Base-by-base conservation (phyloP, 2,888 invertebrate genomes). In the Anoplius nigerrimus region DNA sequence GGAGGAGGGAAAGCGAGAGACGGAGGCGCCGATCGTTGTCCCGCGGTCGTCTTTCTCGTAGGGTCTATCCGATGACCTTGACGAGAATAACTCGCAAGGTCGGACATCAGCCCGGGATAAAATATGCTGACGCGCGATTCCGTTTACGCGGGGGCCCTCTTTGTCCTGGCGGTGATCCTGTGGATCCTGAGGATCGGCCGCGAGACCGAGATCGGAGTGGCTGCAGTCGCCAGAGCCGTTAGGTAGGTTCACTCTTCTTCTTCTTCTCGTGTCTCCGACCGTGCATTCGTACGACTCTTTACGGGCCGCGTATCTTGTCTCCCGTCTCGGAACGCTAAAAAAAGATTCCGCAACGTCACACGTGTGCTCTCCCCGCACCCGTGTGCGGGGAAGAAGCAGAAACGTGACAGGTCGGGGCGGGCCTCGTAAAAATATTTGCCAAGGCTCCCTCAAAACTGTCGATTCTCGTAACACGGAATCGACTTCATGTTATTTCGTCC, bases 111-210 rank as follows among this genome's bases (percentile, higher is more conserved):
- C 54, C 57, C 34, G 45, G 52, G 52, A 60, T 58, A 54, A 71
- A 75, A 51, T 62, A 79, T 75, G 81, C 69, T 77, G 75, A 69
- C 77, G 58, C 71, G 70, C 62, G 72, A 72, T 27, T 76, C 72
- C 56, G 58, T 78, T 69, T 80, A 76, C 59, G 73, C 60, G 51
- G 51, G 71, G 57, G 51, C 73, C 52, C 21, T 81, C 61, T 67
- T 84, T 46, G 67, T 80, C 60, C 63, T 82, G 64, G 75, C 81
- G 42, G 57, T 79, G 51, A 62, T 82, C 48, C 62, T 82, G 8
- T 82, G 82, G 77, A 45, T 81, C 27, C 52, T 77, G 11, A 73
- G 71, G 21, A 72, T 74, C 22, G 53, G 75, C 24, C 70, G 62
- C 22, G 71, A 59, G 27, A 79, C 74, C 48, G 71, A 53, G 65